Evolutionary conservation across 2,113 vertebrate genomes (phyloP).

Genomic region (Catharus bicknelli): DNA sequence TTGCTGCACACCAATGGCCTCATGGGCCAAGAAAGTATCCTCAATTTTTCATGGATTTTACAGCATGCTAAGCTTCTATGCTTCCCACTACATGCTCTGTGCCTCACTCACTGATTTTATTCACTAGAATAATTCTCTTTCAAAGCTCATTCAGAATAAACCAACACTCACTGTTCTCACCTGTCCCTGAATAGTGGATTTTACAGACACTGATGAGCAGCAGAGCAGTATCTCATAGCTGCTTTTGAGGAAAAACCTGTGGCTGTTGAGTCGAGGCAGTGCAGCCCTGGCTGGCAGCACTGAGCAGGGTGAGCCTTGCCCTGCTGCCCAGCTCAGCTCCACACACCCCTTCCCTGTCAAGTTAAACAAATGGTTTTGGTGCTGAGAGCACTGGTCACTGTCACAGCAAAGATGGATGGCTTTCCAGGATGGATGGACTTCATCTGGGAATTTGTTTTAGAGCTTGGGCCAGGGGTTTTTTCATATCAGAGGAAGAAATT

Average conservation of each 20-base stretch:
- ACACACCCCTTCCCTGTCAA: neutral
- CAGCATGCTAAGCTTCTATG: neutral
- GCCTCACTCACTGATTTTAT: neutral
- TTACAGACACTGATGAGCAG: neutral
- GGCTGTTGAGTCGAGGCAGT: neutral
- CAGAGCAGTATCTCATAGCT: neutral
- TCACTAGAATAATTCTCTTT: neutral
- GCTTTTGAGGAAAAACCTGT: neutral
- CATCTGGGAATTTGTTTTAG: slow-evolving; percentile 26
- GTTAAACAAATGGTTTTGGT: neutral
- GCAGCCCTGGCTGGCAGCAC: neutral
- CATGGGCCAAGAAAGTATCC: neutral
- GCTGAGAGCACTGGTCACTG: neutral
- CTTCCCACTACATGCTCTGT: fast-evolving
- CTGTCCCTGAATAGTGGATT: neutral
- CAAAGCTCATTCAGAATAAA: neutral
- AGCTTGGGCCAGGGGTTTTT: neutral
- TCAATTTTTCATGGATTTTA: neutral
- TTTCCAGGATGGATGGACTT: neutral
- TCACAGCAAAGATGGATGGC: neutral
- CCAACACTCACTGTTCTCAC: neutral
- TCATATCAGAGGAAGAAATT: slow-evolving; percentile 4
- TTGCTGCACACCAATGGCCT: neutral
- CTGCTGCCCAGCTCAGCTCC: neutral
- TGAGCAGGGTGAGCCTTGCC: fast-evolving